Evolutionary conservation across 2,113 vertebrate genomes (phyloP), one percentile per base, ranked within the genome.

Genomic region (Malurus elegans): DNA sequence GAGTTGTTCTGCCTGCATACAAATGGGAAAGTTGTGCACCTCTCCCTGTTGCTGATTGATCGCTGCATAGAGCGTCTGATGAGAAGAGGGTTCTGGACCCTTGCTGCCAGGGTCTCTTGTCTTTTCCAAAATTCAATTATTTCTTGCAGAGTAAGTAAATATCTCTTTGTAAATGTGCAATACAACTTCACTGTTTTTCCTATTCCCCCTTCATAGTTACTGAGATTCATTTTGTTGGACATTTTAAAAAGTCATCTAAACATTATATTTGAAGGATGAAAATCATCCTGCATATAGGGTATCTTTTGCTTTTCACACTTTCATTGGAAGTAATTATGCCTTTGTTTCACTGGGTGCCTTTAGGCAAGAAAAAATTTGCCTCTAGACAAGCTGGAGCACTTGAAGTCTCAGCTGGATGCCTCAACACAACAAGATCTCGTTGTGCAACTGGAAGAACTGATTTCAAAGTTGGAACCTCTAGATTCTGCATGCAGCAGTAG

Each of bases 401-500:
- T 99, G 93, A 98, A 98, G 96, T 98, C 98, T 69, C 99, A 99
- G 95, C 97, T 99, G 86, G 98, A 98, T 85, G 78, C 97, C 75
- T 92, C 96, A 93, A 96, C 98, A 18, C 98, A 97, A n/a, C 93
- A 92, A 40, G 98, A 99, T 87, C 97, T 99, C 82, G 97, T 93
- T 94, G 88, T 79, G 18, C 99, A 99, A 74, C 93, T 99, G 90
- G 99, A 99, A 93, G 99, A 99, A 67, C 80, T 99, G n/a, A 98
- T 99, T 79, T 89, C 97, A 42, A 99, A 98, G 95, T 66, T 99
- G 56, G 99, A 99, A 96, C 99, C 99, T 85, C 85, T 98, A 65
- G 99, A 99, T 97, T 99, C 99, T 14, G 99, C 99, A 4, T 99
- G 98, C 96, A 99, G 99, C 96, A 99, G 99, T 96, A 98, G 99